A percentile compares a stretch with the other conserved stretches of the same genome.
Evolutionary conservation across 2,888 invertebrate genomes (phyloP).

Genomic region (Esperia sulphurella): DNA sequence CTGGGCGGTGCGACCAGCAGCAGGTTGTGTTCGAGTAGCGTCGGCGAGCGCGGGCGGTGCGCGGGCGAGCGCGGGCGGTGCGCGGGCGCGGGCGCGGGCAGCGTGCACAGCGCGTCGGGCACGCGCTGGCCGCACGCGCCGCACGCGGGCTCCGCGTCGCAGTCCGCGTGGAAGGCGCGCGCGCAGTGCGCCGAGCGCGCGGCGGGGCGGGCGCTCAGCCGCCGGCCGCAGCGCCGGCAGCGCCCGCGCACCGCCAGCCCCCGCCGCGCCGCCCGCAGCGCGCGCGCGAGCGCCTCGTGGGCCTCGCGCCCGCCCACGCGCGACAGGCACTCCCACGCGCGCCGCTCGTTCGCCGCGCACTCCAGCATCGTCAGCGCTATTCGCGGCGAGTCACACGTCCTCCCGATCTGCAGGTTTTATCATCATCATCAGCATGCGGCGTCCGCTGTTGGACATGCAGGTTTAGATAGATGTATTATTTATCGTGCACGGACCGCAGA

Average conservation of each 20-base stretch:
- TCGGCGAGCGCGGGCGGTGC: constrained; percentile 17
- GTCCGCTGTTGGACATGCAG: too few species aligned
- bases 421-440: too few species aligned
- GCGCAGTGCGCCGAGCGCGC: constrained; percentile 57
- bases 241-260: constrained; percentile 51
- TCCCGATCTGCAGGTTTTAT: constrained; percentile 14
- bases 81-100: constrained; percentile 22
- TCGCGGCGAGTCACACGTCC: constrained; percentile 33
- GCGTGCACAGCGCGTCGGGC: constrained; percentile 22
- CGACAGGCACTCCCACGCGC: constrained; percentile 34
- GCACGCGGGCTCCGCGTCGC: constrained; percentile 42
- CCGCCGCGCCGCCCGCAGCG: constrained; percentile 43
- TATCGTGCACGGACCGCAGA: too few species aligned
- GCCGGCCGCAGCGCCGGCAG: constrained; percentile 45
- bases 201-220: constrained; percentile 4
- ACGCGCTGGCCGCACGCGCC: constrained; percentile 45
- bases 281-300: constrained; percentile 48
- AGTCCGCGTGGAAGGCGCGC: constrained; percentile 52
- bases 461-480: too few species aligned
- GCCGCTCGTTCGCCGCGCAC: constrained; percentile 27
- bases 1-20: constrained; percentile 59
- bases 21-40: constrained; percentile 38
- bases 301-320: constrained; percentile 40
- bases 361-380: constrained; percentile 39
- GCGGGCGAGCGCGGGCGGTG: constrained; percentile 17